phyloP scores from a whole-genome alignment of 1,140 invertebrate genomes.

The Zaprionus gabonicus region DNA sequence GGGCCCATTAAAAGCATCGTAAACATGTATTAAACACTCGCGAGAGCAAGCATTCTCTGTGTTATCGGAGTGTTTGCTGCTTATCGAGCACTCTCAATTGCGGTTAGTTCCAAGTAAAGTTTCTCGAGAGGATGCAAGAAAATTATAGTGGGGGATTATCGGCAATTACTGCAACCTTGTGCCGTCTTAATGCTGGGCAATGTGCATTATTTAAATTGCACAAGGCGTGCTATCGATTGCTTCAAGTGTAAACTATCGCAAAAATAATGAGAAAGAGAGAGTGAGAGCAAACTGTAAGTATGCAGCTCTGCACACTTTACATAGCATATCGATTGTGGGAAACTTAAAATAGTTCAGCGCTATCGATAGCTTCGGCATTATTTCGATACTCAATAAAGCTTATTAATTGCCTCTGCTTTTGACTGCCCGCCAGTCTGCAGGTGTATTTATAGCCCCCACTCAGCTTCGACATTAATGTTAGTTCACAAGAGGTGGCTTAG shows the following conservation, averaged over 20 bases:
- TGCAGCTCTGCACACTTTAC: background rate
- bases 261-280: too few relatives aligned
- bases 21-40: slow-evolving; percentile 17
- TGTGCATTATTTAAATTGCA: background rate
- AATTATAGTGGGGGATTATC: background rate
- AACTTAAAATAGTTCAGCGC: background rate
- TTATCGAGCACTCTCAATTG: slow-evolving; percentile 8
- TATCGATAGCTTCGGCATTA: background rate
- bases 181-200: background rate
- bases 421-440: background rate
- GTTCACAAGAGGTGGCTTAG: background rate
- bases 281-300: too few relatives aligned
- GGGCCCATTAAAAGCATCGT: slow-evolving; percentile 17
- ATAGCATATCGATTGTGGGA: background rate
- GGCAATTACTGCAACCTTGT: background rate
- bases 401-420: background rate
- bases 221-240: background rate
- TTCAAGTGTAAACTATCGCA: background rate
- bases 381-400: background rate
- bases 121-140: background rate
- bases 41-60: background rate
- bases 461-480: slow-evolving; percentile 11
- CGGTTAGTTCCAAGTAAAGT: background rate
- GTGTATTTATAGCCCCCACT: background rate
- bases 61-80: background rate